phyloP scores from a whole-genome alignment of 2,113 vertebrate species.

The Orycteropus afer region DNA sequence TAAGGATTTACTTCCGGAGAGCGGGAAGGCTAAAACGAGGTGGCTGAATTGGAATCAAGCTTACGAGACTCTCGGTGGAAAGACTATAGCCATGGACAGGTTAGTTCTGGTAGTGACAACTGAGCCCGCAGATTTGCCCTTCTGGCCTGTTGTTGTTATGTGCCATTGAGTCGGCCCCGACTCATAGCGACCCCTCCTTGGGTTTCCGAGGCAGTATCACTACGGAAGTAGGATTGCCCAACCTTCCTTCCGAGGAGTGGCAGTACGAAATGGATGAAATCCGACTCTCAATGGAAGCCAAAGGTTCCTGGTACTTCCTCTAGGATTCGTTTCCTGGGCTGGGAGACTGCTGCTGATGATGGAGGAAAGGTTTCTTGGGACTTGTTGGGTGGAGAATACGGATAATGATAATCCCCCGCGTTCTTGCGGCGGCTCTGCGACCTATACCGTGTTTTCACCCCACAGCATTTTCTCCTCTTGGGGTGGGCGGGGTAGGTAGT shows the following conservation, averaged over 20 bases:
- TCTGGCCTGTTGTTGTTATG: background rate
- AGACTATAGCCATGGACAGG: constrained; percentile 69
- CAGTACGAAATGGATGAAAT: background rate
- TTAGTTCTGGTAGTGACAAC: constrained; percentile 16
- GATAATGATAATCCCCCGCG: background rate
- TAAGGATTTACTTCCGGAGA: constrained; percentile 68
- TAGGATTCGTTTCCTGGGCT: background rate
- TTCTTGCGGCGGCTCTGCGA: background rate
- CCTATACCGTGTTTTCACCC: background rate
- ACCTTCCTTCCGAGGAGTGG: no score
- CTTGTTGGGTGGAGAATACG: background rate
- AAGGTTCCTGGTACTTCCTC: background rate
- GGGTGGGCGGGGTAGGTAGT: background rate
- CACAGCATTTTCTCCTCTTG: background rate
- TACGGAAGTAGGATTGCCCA: no score
- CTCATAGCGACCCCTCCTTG: no score
- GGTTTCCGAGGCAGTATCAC: no score
- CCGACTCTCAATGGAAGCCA: background rate
- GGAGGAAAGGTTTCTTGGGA: background rate
- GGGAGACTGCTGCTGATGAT: background rate
- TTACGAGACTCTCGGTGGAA: background rate
- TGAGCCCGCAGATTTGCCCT: background rate
- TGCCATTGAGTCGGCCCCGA: no score
- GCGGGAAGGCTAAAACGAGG: constrained; percentile 74
- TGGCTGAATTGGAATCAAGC: fast-evolving